Evolutionary conservation across 2,797 vertebrate genomes (phyloP).

Genomic region (Spinibarbus caldwelli): DNA sequence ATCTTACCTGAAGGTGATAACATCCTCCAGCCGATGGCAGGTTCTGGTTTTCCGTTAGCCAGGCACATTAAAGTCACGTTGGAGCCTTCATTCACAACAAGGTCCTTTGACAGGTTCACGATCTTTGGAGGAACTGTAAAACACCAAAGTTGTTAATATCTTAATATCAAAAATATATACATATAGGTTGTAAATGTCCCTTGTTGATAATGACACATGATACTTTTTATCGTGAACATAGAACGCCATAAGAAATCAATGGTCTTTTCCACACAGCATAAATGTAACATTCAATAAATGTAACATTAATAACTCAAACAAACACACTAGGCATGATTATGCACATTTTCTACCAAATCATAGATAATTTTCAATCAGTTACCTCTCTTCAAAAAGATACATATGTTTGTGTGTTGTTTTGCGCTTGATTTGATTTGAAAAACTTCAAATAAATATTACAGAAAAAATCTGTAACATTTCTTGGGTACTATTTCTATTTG

Average conservation of each 20-base stretch:
- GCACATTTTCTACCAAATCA: neutral
- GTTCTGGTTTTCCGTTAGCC: conserved; percentile 81
- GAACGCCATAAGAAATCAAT: neutral
- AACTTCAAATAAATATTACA: conserved; percentile 6
- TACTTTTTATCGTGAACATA: neutral
- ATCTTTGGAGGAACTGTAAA: conserved; percentile 80
- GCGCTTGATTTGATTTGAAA: neutral
- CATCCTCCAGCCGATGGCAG: conserved; percentile 78
- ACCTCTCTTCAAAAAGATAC: neutral
- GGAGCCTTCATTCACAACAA: conserved; percentile 81
- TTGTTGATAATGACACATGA: neutral
- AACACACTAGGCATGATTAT: neutral
- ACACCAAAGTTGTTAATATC: conserved; percentile 21
- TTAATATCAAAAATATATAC: neutral
- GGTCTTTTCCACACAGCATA: neutral
- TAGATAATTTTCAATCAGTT: neutral
- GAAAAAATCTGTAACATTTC: neutral
- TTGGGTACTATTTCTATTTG: conserved; percentile 29
- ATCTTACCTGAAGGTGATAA: conserved; percentile 75
- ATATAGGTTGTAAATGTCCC: too few relatives aligned
- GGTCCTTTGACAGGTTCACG: conserved; percentile 75
- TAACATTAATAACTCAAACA: neutral
- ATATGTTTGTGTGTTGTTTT: neutral
- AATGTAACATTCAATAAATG: neutral
- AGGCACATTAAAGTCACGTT: conserved; percentile 81